phyloP scores from a whole-genome alignment of 2,113 vertebrate genomes.

The Pseudorasbora parva region DNA sequence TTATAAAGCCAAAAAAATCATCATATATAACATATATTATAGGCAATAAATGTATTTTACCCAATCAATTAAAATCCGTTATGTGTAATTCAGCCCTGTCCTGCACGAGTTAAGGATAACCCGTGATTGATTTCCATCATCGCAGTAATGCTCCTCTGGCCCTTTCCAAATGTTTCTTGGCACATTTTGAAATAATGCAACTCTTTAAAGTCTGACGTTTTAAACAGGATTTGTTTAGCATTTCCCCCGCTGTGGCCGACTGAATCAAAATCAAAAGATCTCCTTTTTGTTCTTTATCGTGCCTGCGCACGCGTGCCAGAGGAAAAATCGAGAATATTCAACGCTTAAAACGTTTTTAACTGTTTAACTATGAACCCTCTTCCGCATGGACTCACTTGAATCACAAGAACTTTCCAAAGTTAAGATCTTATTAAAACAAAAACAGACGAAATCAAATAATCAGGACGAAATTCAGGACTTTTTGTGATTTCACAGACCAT shows the following conservation, averaged over 20 bases:
- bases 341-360: background rate
- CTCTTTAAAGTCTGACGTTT: background rate
- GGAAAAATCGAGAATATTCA: background rate
- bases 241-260: background rate
- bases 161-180: background rate
- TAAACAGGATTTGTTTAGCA: background rate
- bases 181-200: background rate
- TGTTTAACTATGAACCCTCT: background rate
- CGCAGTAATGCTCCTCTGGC: background rate
- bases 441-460: background rate
- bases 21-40: background rate
- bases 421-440: background rate
- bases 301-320: background rate
- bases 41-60: background rate
- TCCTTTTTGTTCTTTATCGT: background rate
- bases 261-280: background rate
- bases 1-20: background rate
- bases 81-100: too few species aligned
- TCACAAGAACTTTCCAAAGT: background rate
- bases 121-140: background rate
- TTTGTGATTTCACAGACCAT: background rate
- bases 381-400: background rate
- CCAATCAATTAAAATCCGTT: background rate
- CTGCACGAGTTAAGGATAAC: too few species aligned
- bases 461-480: background rate